A percentile compares a stretch with the other conserved stretches of the same genome.
Evolutionary conservation across 2,113 vertebrate species (phyloP).

Genomic region (Nothocercus nigrocapillus): DNA sequence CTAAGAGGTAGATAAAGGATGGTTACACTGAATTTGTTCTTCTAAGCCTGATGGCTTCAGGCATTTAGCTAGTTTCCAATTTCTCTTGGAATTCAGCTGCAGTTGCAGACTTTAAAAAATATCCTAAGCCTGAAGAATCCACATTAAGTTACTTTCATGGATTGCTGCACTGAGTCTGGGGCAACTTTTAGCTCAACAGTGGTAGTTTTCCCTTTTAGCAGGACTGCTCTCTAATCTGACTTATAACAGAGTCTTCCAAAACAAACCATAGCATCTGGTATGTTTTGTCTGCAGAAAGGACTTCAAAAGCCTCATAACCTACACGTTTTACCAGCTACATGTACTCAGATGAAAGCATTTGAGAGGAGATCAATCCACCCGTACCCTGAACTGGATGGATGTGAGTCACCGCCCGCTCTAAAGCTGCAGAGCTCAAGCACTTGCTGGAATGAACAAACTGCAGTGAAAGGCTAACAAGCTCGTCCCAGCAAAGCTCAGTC

Average conservation of each 20-base stretch:
- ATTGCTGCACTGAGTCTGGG: not conserved
- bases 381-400: not conserved
- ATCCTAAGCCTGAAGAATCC: not conserved
- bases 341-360: not conserved
- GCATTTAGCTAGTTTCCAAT: not conserved
- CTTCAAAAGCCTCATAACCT: not conserved
- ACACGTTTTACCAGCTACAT: not conserved
- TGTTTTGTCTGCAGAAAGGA: slow-evolving; percentile 7
- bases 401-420: not conserved
- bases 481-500: not conserved
- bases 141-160: not conserved
- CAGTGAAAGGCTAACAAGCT: not conserved
- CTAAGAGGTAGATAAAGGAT: not conserved
- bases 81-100: not conserved
- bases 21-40: not conserved
- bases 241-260: not conserved
- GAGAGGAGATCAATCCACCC: not conserved
- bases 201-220: not conserved
- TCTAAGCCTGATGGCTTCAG: not conserved
- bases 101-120: not conserved
- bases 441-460: not conserved
- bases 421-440: not conserved
- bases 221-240: not conserved
- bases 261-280: not conserved
- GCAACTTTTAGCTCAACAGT: not conserved